phyloP scores from a whole-genome alignment of 1,140 invertebrate genomes.

The Geopemphigus sp. region DNA sequence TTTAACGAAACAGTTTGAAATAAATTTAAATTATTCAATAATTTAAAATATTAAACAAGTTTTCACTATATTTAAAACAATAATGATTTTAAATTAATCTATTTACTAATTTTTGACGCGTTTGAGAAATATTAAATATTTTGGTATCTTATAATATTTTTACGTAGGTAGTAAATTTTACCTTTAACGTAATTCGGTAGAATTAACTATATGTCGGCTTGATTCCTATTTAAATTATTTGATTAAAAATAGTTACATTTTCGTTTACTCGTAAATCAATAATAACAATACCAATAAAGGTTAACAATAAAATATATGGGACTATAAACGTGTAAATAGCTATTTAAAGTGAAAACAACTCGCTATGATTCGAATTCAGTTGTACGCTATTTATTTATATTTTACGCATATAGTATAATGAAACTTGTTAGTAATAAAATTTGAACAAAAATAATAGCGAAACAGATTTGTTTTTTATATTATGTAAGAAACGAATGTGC shows the following conservation, averaged over 20 bases:
- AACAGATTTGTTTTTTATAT: not conserved
- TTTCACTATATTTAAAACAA: not conserved
- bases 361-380: not conserved
- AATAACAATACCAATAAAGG: no score
- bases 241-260: not conserved
- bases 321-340: not conserved
- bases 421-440: not conserved
- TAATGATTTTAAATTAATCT: not conserved
- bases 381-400: not conserved
- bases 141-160: not conserved
- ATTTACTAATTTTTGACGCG: not conserved
- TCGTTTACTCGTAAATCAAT: not conserved
- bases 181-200: not conserved
- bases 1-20: not conserved
- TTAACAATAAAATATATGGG: not conserved
- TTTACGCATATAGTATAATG: not conserved
- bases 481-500: not conserved
- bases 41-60: not conserved
- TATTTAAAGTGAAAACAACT: not conserved
- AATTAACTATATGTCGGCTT: not conserved
- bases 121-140: not conserved
- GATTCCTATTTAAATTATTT: not conserved
- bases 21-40: not conserved
- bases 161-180: not conserved
- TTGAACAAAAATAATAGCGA: not conserved